Evolutionary conservation across 1,140 invertebrate genomes (phyloP), one percentile per base, ranked within the genome.

Genomic region (Drosophila parabipectinata): DNA sequence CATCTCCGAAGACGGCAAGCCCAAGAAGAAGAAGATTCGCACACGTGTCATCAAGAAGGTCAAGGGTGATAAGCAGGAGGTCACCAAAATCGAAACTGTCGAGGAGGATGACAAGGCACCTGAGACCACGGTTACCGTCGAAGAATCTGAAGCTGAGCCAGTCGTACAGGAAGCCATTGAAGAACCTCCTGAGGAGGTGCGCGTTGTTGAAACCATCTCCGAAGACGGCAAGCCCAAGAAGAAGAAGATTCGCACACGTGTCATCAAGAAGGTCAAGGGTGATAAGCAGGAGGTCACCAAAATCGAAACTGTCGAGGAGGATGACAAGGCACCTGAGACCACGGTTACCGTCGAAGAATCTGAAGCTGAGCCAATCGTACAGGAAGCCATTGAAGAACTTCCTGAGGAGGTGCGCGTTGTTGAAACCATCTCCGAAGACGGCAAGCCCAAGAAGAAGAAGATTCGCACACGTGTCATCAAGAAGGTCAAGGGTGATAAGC

Each of bases 241-340:
- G 34, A 37, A 37, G 10, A 37, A 37, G 34, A 37, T 37, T 37
- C 34, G 34, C 34, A 37, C 34, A 3, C 34, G 34, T n/a, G 34
- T 37, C 34, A 37, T 37, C 34, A 37, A 37, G 12, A 37, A 37
- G 34, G 34, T 37, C 34, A 37, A 37, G 34, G 34, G 34, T 37
- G 34, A 37, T 4, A 37, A 37, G 10, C 34, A 37, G 12, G 34
- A 37, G 4, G 34, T 37, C 9, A 37, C 34, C 34, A 37, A 37
- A 37, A 37, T 37, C 10, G 34, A 37, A 37, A 37, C 34, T 37
- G 34, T 37, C 4, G 34, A 37, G 12, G 34, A 37, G 34, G 34
- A 37, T 10, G 34, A 37, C 34, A 37, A 37, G 12, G 34, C 10
- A n/a, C 34, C 34, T 37, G 34, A 37, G 34, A 37, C 34, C n/a